Conservation (phyloP, 2,888 invertebrate species). For the Pemphredon lugubris region DNA sequence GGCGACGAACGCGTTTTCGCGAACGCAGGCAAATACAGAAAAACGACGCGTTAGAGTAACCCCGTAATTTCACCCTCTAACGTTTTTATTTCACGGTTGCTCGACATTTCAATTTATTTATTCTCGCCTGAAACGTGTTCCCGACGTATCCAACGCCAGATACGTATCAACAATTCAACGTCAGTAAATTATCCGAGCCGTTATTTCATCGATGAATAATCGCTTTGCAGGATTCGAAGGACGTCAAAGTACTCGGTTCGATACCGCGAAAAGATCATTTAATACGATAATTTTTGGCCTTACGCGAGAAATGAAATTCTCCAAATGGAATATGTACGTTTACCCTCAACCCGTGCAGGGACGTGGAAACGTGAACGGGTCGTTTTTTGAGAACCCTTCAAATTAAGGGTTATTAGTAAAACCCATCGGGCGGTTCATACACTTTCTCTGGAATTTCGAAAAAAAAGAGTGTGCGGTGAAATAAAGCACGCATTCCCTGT, state of each 20-base stretch:
- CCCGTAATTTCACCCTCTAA: neutral
- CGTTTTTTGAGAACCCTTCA: constrained; percentile 3
- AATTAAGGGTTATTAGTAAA: constrained; percentile 7
- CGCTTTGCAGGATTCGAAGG: too few relatives aligned
- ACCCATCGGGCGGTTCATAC: neutral
- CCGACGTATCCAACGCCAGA: too few relatives aligned
- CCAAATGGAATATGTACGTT: neutral
- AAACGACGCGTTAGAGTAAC: neutral
- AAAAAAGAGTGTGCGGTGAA: neutral
- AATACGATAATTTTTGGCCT: too few relatives aligned
- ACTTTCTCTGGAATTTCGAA: neutral
- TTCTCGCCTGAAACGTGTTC: too few relatives aligned
- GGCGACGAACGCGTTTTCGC: neutral
- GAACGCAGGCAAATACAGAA: too few relatives aligned
- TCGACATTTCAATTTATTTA: too few relatives aligned
- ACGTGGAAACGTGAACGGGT: neutral
- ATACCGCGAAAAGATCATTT: too few relatives aligned
- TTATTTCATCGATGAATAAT: too few relatives aligned
- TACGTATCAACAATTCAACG: too few relatives aligned
- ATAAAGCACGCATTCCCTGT: neutral
- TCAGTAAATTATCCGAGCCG: too few relatives aligned
- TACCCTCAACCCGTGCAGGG: neutral
- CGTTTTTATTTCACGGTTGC: too few relatives aligned
- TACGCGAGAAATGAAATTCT: neutral
- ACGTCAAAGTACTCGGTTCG: too few relatives aligned